Conservation (phyloP, 1,140 invertebrate species). For the Heterodera schachtii region DNA sequence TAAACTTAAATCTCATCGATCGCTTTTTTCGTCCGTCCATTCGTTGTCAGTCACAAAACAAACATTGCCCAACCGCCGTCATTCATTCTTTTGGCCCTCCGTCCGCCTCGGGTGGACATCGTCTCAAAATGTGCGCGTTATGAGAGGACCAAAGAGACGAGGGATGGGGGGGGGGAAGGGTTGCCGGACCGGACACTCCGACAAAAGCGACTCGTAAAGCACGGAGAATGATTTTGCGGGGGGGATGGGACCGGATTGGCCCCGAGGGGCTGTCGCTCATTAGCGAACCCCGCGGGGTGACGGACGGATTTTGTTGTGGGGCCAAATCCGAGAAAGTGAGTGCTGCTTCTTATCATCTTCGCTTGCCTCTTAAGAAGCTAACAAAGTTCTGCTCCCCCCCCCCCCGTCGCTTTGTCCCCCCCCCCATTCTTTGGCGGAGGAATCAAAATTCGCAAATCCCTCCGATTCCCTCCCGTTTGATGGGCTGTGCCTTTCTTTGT, state of each 20-base stretch:
- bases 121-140: not conserved
- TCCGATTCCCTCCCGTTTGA: slow-evolving; percentile 10
- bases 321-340: not conserved
- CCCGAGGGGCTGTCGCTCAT: not conserved
- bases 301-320: not conserved
- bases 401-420: not conserved
- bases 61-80: not conserved
- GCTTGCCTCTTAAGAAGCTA: too few species aligned
- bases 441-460: not conserved
- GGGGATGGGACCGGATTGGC: not conserved
- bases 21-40: not conserved
- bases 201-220: not conserved
- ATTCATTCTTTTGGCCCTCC: not conserved
- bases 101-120: not conserved
- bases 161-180: not conserved
- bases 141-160: not conserved
- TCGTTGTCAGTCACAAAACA: not conserved
- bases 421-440: not conserved
- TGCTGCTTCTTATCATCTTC: too few species aligned
- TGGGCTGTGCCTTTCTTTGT: not conserved
- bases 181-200: not conserved
- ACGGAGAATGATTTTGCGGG: not conserved
- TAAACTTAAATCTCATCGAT: not conserved
- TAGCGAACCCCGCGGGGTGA: not conserved
- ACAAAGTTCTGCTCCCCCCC: not conserved